Evolutionary conservation across 2,888 invertebrate species (phyloP), one percentile per base, ranked within the genome.

Genomic region (Diaprepes abbreviatus): DNA sequence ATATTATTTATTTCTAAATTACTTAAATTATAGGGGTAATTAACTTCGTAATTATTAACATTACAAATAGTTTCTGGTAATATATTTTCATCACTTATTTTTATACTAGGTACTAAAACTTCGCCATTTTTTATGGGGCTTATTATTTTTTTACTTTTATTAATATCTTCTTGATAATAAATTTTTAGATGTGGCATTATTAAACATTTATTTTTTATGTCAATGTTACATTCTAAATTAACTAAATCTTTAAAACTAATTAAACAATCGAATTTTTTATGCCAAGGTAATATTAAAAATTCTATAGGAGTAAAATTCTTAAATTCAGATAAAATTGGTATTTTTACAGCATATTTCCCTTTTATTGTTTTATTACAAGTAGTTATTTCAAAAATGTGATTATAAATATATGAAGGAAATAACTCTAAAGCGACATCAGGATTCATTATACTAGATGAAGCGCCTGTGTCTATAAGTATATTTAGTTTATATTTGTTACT

Each of bases 401-500:
- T 3, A 5, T 24, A 24, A 24, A 24, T 24, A 4, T 4, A 4
- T 3, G 5, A 5, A 5, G 24, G 24, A 24, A 24, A 24, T n/a
- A 24, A 24, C 24, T 24, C 5, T 4, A 24, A 24, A 3, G 5
- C 24, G 3, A 24, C 5, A 24, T 24, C 24, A 4, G 24, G 24
- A 24, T 24, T 24, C 24, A 24, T 24, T 5, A 5, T 19, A 14
- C 50, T 50, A 10, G 50, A 24, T 50, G 50, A 50, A 3, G 50
- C 50, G 31, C 50, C 50, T 50, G 50, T 21, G 14, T 50, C 24
- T 10, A 50, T 50, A 21, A 50, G 50, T 24, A 50, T 50, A 31
- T 50, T 50, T 24, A 50, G 1, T 19, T 50, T 21, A 50, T 50
- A 50, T 50, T 14, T 50, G 6, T 24, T 6, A 50, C 24, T 50